Evolutionary conservation across 2,113 vertebrate genomes (phyloP).

Genomic region (Carollia perspicillata): DNA sequence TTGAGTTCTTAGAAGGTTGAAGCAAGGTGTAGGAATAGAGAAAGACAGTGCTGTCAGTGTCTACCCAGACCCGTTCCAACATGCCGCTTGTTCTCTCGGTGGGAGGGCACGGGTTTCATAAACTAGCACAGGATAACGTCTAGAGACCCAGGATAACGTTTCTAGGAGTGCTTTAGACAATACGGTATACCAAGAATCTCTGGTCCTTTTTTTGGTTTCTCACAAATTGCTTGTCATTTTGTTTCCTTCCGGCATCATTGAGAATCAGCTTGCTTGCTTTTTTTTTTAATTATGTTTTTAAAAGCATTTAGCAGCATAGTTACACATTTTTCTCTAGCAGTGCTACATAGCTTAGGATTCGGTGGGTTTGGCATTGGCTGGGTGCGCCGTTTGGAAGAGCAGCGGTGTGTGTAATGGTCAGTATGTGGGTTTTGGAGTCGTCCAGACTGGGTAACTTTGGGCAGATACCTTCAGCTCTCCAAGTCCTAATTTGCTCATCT

Average conservation of each 20-base stretch:
- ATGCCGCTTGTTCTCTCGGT: background rate
- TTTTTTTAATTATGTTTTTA: background rate
- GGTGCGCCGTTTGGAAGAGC: background rate
- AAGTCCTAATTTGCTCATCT: background rate
- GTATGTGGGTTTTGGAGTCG: background rate
- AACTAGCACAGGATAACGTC: background rate
- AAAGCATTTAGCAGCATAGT: background rate
- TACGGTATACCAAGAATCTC: background rate
- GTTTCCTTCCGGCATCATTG: background rate
- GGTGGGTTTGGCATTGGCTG: background rate
- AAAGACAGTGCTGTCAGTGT: background rate
- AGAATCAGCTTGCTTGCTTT: background rate
- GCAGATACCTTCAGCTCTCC: background rate
- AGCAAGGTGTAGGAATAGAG: background rate
- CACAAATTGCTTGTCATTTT: conserved; percentile 1
- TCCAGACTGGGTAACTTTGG: background rate
- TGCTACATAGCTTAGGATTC: background rate
- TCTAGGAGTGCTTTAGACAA: background rate
- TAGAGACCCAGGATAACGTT: background rate
- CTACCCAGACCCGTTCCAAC: background rate
- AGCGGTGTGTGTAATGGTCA: background rate
- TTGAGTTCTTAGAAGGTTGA: background rate
- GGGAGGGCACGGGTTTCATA: background rate
- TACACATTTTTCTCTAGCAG: background rate
- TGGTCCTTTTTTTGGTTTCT: background rate